Conservation (phyloP, 2,888 invertebrate genomes). For the Hemicrepidius hirtus region DNA sequence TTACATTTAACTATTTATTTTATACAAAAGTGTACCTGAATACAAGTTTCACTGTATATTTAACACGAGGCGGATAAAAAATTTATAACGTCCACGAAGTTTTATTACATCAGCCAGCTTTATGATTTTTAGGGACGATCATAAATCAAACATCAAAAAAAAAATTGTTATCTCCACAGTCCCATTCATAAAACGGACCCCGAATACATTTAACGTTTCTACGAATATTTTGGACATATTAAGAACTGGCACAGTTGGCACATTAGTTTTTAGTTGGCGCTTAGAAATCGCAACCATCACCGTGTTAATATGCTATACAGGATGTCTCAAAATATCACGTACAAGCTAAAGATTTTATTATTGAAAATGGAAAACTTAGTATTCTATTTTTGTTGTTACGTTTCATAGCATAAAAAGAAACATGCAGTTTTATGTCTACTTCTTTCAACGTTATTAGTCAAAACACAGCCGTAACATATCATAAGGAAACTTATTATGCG, state of each 20-base stretch:
- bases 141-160: background rate
- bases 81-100: slow-evolving; percentile 13
- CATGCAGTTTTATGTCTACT: no score
- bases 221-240: slow-evolving; percentile 11
- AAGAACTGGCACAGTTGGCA: slow-evolving; percentile 41
- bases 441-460: no score
- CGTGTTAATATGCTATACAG: slow-evolving; percentile 30
- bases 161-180: background rate
- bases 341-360: background rate
- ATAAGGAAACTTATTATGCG: no score
- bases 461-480: no score
- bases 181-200: background rate
- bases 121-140: background rate
- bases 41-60: slow-evolving; percentile 37
- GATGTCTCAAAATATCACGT: background rate
- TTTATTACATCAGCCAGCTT: slow-evolving; percentile 9
- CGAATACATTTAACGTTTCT: background rate
- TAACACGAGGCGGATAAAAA: slow-evolving; percentile 28
- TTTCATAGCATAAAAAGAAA: no score
- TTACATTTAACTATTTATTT: slow-evolving; percentile 44
- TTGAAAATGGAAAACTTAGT: no score
- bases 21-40: slow-evolving; percentile 44
- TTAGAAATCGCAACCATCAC: slow-evolving; percentile 24
- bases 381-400: no score
- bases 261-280: slow-evolving; percentile 29